Base-by-base conservation (phyloP, 2,113 vertebrate genomes). In the Melospiza georgiana region DNA sequence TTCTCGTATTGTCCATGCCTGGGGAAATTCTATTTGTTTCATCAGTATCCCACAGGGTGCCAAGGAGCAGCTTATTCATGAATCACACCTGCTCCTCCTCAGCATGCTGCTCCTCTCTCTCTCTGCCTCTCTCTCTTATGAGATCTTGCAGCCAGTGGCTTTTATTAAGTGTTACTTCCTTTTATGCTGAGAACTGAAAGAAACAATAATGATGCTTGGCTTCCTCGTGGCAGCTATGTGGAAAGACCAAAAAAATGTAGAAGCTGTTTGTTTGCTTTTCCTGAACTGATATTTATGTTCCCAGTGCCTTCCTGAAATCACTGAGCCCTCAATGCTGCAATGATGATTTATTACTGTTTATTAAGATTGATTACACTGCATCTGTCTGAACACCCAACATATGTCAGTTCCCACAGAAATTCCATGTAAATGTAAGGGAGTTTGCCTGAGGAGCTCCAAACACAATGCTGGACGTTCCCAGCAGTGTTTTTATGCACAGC, bases 131-230 rank as follows among this genome's bases (percentile, higher is more conserved):
- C 59, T 75, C 77, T 86, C 84, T 41, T 33, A 61, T 25, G 73
- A 95, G 94, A 89, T 83, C 93, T 76, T 78, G 55, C 93, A 93
- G 89, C 74, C 84, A 93, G 66, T 83, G 74, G 35, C 44, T 90
- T 87, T 96, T 94, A 96, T 94, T 90, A 81, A 94, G 48, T 62
- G 66, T 73, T 93, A 95, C 94, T 96, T 97, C 95, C 92, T 57
- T 71, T 71, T 95, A 11, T 73, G 58, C 58, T 61, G 73, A 91
- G 77, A 86, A 79, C 86, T 59, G 54, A 46, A 85, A 85, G 31
- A 94, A 79, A 62, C 74, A 82, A 57, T 67, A 73, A 85, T 24
- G 52, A 69, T 71, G 37, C 25, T 31, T 71, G 18, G 27, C 63
- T 90, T 96, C 94, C 93, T 90, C 44, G 37, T 66, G 69, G 83